phyloP scores from a whole-genome alignment of 2,797 vertebrate species.

The Danio aesculapii region DNA sequence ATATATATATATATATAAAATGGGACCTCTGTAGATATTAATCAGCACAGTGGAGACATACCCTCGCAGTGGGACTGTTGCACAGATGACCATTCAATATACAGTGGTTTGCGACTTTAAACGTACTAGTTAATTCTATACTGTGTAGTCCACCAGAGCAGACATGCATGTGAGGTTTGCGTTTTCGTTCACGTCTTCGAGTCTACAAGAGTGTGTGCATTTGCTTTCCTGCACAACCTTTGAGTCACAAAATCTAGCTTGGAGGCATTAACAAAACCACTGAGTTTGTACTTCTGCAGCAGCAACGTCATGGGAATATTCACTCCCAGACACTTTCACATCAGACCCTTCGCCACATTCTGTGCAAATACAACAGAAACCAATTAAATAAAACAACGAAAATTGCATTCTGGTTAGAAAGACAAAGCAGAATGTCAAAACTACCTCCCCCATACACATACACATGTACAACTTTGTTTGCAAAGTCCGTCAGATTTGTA shows the following conservation, averaged over 20 bases:
- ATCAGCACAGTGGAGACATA: constrained; percentile 54
- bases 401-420: constrained; percentile 64
- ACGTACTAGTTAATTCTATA: constrained; percentile 63
- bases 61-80: constrained; percentile 53
- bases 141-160: constrained; percentile 62
- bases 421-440: constrained; percentile 27
- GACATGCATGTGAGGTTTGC: constrained; percentile 65
- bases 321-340: constrained; percentile 61
- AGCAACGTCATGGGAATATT: constrained; percentile 69
- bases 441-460: constrained; percentile 33
- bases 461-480: constrained; percentile 61
- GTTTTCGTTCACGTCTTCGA: constrained; percentile 65
- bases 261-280: constrained; percentile 69
- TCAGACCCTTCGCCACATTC: constrained; percentile 74
- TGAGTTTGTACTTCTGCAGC: constrained; percentile 58
- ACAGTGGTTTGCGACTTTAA: constrained; percentile 72
- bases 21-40: constrained; percentile 48
- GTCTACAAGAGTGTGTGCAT: constrained; percentile 44
- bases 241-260: constrained; percentile 69
- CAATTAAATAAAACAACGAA: neutral
- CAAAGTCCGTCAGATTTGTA: constrained; percentile 53
- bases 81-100: constrained; percentile 47
- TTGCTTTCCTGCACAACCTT: constrained; percentile 70
- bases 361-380: constrained; percentile 73
- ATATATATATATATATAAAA: constrained; percentile 46